Conservation (phyloP, 2,797 vertebrate species). For the Diglossa cyanea region DNA sequence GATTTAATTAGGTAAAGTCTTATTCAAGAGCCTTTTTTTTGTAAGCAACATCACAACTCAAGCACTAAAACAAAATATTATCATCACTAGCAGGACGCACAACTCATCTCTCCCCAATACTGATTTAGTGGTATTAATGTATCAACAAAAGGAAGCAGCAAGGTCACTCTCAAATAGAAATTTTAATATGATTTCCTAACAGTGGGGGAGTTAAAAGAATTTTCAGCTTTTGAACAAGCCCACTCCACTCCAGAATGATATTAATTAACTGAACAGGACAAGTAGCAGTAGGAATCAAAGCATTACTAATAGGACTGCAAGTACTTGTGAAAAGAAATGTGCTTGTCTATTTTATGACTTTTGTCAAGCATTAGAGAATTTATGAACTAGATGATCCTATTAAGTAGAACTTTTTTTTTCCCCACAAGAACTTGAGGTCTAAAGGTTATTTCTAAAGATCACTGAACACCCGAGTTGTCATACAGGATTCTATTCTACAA, state of each 20-base stretch:
- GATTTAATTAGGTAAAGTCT: neutral
- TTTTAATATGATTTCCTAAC: neutral
- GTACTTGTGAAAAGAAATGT: neutral
- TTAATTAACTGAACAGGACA: conserved; percentile 23
- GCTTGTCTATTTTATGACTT: neutral
- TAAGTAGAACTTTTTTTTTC: neutral
- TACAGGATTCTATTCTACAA: neutral
- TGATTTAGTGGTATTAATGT: neutral
- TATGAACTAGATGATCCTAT: neutral
- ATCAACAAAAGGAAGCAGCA: neutral
- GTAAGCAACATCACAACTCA: neutral
- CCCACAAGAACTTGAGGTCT: neutral
- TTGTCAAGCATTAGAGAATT: neutral
- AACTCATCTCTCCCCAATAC: neutral
- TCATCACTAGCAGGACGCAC: neutral
- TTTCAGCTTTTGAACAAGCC: conserved; percentile 8
- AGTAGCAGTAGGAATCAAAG: neutral
- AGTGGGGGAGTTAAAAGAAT: neutral
- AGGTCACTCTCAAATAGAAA: neutral
- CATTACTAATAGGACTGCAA: neutral
- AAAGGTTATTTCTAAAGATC: neutral
- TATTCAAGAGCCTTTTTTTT: neutral
- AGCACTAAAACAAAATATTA: neutral
- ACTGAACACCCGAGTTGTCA: neutral
- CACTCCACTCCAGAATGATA: neutral